Base-by-base conservation (phyloP, 2,113 vertebrate species). In the Phocoena sinus region DNA sequence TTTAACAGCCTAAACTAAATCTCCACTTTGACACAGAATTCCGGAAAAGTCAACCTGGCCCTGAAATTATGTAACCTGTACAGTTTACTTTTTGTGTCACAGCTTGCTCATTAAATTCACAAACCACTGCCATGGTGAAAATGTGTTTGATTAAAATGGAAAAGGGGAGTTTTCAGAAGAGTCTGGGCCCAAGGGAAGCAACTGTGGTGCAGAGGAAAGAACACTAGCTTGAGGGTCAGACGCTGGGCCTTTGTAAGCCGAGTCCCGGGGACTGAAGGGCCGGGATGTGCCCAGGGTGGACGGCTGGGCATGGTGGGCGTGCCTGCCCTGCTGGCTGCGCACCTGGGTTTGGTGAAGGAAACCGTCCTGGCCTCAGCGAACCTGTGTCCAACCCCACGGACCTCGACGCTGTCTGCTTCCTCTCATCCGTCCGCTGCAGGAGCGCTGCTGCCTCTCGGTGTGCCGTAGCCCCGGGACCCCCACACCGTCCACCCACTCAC, bases 11-110 rank as follows among this genome's bases (percentile, higher is more conserved):
- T 94, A 74, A 97, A 94, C 8, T 17, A 50, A 93, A 97, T 76
- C 23, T 96, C 41, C 31, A 31, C 65, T 44, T 94, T 81, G 89
- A 97, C 96, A 94, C 36, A 94, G 89, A 47, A 96, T 80, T 97
- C 38, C 91, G 12, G 13, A 73, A 94, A 92, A 41, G 91, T 95
- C 74, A 92, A 86, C 73, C 92, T 93, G 18, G 1, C 50, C 82
- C 67, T 8, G 1, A 97, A 96, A 91, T 93, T 28, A 93, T 13
- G 23, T 92, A 83, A 93, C 62, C 56, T 70, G 56, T 47, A 87
- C 25, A 94, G 80, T 36, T 6, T 73, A 10, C 41, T 77, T 93
- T 94, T 95, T 92, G 5, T 77, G 96, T 77, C 56, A 8, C 6
- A 94, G 26, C 7, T 92, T 63, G 67, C 44, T 95, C 74, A 60